Percentiles rank a stretch among this genome's conserved stretches.
These are phyloP conservation scores for Anableps anableps DNA, from an alignment of 2,797 vertebrate genomes.

Conservation along the genomic window DNA sequence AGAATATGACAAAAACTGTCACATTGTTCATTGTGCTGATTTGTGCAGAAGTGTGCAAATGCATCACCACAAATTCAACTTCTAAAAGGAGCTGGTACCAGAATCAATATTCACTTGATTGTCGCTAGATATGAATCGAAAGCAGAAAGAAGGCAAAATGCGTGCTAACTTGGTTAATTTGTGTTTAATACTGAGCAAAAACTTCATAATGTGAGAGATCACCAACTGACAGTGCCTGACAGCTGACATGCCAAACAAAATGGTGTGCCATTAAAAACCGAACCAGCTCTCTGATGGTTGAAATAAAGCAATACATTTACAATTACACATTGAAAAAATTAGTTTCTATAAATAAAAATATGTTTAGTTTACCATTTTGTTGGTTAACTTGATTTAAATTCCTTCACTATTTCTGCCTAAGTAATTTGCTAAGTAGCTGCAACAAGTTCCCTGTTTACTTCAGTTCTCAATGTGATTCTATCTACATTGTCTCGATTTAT, in stretches of 20 bases:
- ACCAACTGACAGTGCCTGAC: not conserved
- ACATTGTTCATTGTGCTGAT: not conserved
- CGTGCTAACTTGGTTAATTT: not conserved
- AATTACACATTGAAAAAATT: not conserved
- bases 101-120: not conserved
- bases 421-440: not conserved
- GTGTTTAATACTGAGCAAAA: not conserved
- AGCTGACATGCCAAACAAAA: not conserved
- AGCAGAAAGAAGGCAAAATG: not conserved
- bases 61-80: not conserved
- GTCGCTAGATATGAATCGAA: not conserved
- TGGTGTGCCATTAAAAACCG: not conserved
- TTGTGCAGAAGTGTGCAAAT: not conserved
- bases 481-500: not conserved
- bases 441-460: not conserved
- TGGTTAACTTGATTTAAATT: not conserved
- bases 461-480: not conserved
- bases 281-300: not conserved
- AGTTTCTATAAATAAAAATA: not conserved
- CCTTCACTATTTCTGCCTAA: not conserved
- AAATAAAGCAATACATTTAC: not conserved
- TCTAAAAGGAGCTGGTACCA: not conserved
- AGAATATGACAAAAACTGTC: not conserved
- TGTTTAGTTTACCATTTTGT: not conserved
- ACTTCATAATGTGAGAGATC: not conserved